Base-by-base conservation (phyloP, 2,797 vertebrate genomes). In the Enteromius paludinosus region DNA sequence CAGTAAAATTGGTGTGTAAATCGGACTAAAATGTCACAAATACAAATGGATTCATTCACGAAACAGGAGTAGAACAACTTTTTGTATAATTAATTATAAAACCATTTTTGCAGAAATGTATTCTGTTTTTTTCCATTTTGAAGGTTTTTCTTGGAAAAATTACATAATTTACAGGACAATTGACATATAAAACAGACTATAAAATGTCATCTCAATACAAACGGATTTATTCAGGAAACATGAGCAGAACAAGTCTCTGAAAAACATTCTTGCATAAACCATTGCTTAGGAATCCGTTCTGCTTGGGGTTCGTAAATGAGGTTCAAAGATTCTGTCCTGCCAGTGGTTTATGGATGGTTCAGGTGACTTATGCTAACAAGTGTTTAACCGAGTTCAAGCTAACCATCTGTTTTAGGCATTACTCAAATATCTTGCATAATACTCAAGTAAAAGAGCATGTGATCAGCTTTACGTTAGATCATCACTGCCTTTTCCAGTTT, bases 371-470 rank as follows among this genome's bases (percentile, higher is more conserved):
- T 38, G n/a, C 23, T 41, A 66, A 74, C 69, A 74, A 47, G 45
- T 41, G 33, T 74, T 81, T 74, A 54, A 65, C 59, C 41, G 41
- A 18, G 10, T 74, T 54, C 61, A 56, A 18, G 49, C 23, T 4
- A 66, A 54, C 47, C 80, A 65, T 66, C 45, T 66, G 71, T 82
- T 75, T 75, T 56, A 65, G 33, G 43, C 14, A 49, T 30, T 41
- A 25, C 59, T 66, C 45, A 66, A 38, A 74, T 25, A 35, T 54
- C 14, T 82, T 68, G 9, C 18, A 75, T 38, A 66, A 82, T 12
- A 68, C 18, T 43, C 18, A 33, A 38, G 74, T 82, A 68, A 75
- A 66, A 33, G 33, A 54, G 18, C 80, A 75, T 82, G 80, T 43
- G 71, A 75, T 65, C 12, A 30, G 70, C 20, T 33, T 72, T 80